Evolutionary conservation across 2,113 vertebrate species (phyloP), one percentile per base, ranked within the genome.

Genomic region (Eclectus roratus): DNA sequence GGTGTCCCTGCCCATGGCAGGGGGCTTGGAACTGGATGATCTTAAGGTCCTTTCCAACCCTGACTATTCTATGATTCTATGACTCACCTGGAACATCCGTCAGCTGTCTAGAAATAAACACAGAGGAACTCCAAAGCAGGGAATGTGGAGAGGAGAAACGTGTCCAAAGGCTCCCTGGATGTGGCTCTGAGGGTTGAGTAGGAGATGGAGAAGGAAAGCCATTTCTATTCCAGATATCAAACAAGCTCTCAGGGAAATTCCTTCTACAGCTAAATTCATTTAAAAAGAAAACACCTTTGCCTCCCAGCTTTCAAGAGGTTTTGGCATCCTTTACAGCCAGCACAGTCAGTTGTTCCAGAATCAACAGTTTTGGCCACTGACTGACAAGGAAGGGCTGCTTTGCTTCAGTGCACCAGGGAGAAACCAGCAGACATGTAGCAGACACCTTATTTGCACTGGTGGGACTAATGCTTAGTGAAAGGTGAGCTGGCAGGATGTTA

Each of bases 401-500:
- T 92, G 86, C 95, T 86, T 93, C 88, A 89, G 73, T 93, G 92
- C 83, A 91, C 61, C 44, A 68, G 69, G 77, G 76, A 89, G 86
- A 92, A 92, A 66, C 47, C 73, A 84, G 65, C 83, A 96, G 88
- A 92, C 83, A 60, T 85, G 79, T 55, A 88, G 85, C 85, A 94
- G 88, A 89, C 77, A 69, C 88, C 86, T 79, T 97, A 86, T 97
- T 95, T 96, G 94, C 91, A 89, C 85, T 94, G 88, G 83, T 97
- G 83, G 95, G 93, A 93, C 89, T 79, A 92, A 84, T 28, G 83
- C 64, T 82, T 85, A 53, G 49, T 2, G 12, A 91, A 96, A 96
- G 93, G 90, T 94, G 94, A 95, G 88, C 85, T 84, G 91, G 93
- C 94, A 95, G 96, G 93, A 95, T 96, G 92, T 92, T 89, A 95